A percentile compares a stretch with the other conserved stretches of the same genome.
These are phyloP conservation scores for Pavo muticus DNA, from an alignment of 2,113 vertebrate species.

Conservation along the genomic window DNA sequence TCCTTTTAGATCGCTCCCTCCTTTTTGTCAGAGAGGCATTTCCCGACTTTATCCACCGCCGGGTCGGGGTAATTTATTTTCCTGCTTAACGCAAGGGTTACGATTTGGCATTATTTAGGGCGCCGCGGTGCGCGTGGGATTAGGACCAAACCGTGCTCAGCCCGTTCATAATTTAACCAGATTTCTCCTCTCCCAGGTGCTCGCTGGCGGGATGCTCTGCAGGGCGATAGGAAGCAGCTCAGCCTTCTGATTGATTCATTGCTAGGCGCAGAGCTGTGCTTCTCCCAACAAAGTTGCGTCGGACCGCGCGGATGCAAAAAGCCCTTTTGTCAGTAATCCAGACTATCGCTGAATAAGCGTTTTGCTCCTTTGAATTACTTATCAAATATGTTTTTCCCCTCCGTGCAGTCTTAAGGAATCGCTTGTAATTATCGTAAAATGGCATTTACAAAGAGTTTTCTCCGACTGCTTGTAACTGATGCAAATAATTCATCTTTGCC, in stretches of 20 bases:
- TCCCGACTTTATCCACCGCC: slow-evolving; percentile 53
- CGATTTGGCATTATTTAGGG: background rate
- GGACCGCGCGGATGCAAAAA: slow-evolving; percentile 50
- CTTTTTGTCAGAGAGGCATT: slow-evolving; percentile 48
- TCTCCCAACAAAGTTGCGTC: slow-evolving; percentile 64
- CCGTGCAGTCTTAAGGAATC: slow-evolving; percentile 13
- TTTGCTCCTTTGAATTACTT: slow-evolving; percentile 64
- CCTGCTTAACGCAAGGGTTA: background rate
- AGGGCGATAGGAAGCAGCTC: slow-evolving; percentile 35
- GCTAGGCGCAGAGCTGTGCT: slow-evolving; percentile 54
- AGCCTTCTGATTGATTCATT: background rate
- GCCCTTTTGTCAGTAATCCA: slow-evolving; percentile 74
- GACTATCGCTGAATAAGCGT: slow-evolving; percentile 19
- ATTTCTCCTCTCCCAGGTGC: slow-evolving; percentile 76
- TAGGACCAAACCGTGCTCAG: slow-evolving; percentile 64
- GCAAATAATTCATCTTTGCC: slow-evolving; percentile 64
- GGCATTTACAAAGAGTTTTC: slow-evolving; percentile 74
- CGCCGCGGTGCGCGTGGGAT: slow-evolving; percentile 37
- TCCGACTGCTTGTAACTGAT: slow-evolving; percentile 52
- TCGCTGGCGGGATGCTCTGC: slow-evolving; percentile 48
- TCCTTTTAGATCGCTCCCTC: background rate
- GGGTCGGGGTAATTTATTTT: slow-evolving; percentile 44
- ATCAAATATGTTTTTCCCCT: background rate
- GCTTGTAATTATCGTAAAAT: slow-evolving; percentile 75
- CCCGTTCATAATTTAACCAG: slow-evolving; percentile 74